These are phyloP conservation scores for Lycia hirtaria DNA, from an alignment of 2,888 invertebrate genomes.

Conservation along the genomic window DNA sequence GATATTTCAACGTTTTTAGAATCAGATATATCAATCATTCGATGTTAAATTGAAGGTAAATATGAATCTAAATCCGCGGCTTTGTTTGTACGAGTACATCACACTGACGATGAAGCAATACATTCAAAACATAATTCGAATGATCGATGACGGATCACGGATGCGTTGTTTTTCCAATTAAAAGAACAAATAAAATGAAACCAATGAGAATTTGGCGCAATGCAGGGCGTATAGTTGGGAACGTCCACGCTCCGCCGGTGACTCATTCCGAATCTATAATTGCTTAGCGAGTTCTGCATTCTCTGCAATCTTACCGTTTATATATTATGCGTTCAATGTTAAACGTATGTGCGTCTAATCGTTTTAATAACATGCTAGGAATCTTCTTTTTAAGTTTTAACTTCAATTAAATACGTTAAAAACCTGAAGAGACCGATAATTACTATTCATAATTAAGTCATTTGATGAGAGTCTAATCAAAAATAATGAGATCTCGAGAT, in stretches of 20 bases:
- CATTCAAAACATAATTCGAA: slow-evolving; percentile 28
- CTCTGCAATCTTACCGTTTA: slow-evolving; percentile 49
- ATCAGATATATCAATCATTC: slow-evolving; percentile 13
- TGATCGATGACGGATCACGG: slow-evolving; percentile 44
- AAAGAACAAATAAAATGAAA: slow-evolving; percentile 72
- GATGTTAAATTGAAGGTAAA: slow-evolving; percentile 18
- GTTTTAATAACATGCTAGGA: background rate
- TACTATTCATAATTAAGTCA: background rate
- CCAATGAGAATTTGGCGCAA: slow-evolving; percentile 78
- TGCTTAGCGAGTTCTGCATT: slow-evolving; percentile 60
- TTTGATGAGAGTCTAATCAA: background rate
- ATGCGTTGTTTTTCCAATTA: slow-evolving; percentile 64
- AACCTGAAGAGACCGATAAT: background rate
- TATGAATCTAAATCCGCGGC: slow-evolving; percentile 2
- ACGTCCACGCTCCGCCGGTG: slow-evolving; percentile 69
- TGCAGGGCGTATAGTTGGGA: slow-evolving; percentile 75
- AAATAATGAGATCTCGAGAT: background rate
- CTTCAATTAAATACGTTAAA: background rate
- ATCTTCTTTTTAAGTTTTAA: background rate
- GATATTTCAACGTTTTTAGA: slow-evolving; percentile 42
- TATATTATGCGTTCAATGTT: background rate
- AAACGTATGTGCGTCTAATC: background rate
- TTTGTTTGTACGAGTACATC: slow-evolving; percentile 1
- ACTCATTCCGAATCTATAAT: slow-evolving; percentile 72
- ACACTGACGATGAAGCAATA: slow-evolving; percentile 6